A percentile compares a stretch with the other conserved stretches of the same genome.
Evolutionary conservation across 1,140 invertebrate genomes (phyloP).

Genomic region (Stegodyphus mimosarum): DNA sequence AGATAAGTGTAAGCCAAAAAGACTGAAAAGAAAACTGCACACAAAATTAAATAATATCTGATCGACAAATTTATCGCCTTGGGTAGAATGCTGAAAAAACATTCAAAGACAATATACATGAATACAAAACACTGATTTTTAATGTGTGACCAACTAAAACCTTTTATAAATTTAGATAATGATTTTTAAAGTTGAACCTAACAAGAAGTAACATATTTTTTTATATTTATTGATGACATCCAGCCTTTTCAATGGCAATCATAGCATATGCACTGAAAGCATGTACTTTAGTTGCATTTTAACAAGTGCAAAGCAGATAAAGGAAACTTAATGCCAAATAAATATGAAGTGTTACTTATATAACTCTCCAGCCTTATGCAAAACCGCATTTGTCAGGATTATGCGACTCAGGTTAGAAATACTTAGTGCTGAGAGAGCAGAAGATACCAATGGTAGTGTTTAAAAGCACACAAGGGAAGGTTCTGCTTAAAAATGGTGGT

Average conservation of each 20-base stretch:
- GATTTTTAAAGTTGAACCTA: no score
- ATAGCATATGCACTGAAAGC: neutral
- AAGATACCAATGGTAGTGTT: slow-evolving; percentile 37
- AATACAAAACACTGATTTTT: no score
- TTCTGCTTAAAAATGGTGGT: slow-evolving; percentile 46
- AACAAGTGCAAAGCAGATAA: slow-evolving; percentile 27
- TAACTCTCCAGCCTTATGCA: neutral
- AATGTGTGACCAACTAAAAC: no score
- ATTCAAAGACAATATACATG: no score
- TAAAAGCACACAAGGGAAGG: slow-evolving; percentile 44
- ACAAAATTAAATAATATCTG: no score
- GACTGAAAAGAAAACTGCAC: no score
- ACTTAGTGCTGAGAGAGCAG: slow-evolving; percentile 38
- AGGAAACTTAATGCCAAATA: slow-evolving; percentile 30
- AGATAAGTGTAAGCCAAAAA: no score
- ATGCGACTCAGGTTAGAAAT: neutral
- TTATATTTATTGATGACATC: neutral
- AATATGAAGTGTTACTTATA: neutral
- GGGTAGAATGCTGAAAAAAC: no score
- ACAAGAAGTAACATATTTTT: no score
- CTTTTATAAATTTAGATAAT: no score
- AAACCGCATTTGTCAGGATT: neutral
- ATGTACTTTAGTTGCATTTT: slow-evolving; percentile 9
- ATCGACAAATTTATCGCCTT: no score
- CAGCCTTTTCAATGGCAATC: neutral